Evolutionary conservation across 2,888 invertebrate species (phyloP), one percentile per base, ranked within the genome.

Genomic region (Callyntrura sp.): DNA sequence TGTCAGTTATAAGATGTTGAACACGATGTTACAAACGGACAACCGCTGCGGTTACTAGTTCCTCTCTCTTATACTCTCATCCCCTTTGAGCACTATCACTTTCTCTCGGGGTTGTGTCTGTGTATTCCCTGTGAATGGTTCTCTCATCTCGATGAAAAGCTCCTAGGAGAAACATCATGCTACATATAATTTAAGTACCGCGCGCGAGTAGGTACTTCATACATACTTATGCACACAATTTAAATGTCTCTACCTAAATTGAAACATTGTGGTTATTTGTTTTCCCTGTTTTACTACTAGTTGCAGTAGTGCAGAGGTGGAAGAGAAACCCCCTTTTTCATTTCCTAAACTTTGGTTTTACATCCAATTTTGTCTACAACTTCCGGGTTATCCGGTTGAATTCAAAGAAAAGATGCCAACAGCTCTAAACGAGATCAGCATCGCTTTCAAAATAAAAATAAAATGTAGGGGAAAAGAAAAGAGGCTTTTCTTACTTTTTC

Each of bases 291-390:
- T 25, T 25, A n/a, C 43, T 28, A 8, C 43, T 28, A 8, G 17
- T 43, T 60, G 4, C 23, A n/a, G 6, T 12, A 48, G 45, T 60
- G 11, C 28, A 20, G 25, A 23, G 9, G 17, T 51, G 51, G 28
- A 81, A 57, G 28, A 57, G 20, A 78, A 57, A 35, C 60, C 60
- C 60, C 51, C 28, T 79, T 43, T 51, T 12, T 12, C 68, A 70
- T 17, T 70, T 70, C 6, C 35, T 35, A 35, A 35, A 23, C 60
- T 62, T 43, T 43, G 43, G 43, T 70, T 70, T 43, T 23, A 17
- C 23, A 45, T 20, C 82, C 65, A 43, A 23, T 82, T 45, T 62
- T 43, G 20, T 23, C 48, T 55, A 25, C 25, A 14, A 55, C 48
- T 51, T 23, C 20, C n/a, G 14, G 17, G 20, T 57, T 81, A 43